Evolutionary conservation across 2,797 vertebrate species (phyloP).

Genomic region (Rachycentron canadum): DNA sequence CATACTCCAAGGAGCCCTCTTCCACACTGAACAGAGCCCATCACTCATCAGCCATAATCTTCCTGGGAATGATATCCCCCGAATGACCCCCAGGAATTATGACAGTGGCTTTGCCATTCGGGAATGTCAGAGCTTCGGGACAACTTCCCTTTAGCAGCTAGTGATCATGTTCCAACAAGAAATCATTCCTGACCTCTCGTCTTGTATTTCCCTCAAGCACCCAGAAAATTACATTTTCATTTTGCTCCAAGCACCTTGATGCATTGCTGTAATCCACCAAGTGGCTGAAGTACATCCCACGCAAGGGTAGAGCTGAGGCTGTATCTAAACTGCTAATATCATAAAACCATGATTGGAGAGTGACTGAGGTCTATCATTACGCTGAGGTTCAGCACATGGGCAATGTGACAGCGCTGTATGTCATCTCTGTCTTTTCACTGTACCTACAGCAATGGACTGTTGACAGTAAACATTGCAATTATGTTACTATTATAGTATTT

Average conservation of each 20-base stretch:
- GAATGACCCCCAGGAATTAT: constrained; percentile 62
- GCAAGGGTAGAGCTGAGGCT: constrained; percentile 43
- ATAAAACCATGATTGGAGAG: constrained; percentile 57
- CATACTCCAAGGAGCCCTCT: constrained; percentile 32
- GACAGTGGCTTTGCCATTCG: constrained; percentile 49
- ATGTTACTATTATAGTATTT: not conserved
- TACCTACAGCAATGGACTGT: not conserved
- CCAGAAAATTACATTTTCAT: constrained; percentile 76
- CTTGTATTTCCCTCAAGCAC: constrained; percentile 64
- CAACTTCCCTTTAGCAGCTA: constrained; percentile 50
- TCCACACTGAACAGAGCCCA: constrained; percentile 21
- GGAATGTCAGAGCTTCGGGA: constrained; percentile 60
- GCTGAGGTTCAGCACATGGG: constrained; percentile 30
- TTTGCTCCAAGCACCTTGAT: constrained; percentile 71
- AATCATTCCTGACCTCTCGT: constrained; percentile 63
- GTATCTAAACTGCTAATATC: constrained; percentile 55
- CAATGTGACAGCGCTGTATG: constrained; percentile 7
- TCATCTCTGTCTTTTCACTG: constrained; percentile 9
- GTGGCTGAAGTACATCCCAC: constrained; percentile 55
- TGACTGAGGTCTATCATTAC: constrained; percentile 50
- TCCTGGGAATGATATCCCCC: constrained; percentile 48
- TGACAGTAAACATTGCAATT: constrained; percentile 4
- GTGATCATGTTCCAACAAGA: constrained; percentile 65
- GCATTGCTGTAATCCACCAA: constrained; percentile 70
- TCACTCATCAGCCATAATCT: constrained; percentile 56